phyloP scores from a whole-genome alignment of 1,140 invertebrate genomes.

The Rhopalosiphum maidis region DNA sequence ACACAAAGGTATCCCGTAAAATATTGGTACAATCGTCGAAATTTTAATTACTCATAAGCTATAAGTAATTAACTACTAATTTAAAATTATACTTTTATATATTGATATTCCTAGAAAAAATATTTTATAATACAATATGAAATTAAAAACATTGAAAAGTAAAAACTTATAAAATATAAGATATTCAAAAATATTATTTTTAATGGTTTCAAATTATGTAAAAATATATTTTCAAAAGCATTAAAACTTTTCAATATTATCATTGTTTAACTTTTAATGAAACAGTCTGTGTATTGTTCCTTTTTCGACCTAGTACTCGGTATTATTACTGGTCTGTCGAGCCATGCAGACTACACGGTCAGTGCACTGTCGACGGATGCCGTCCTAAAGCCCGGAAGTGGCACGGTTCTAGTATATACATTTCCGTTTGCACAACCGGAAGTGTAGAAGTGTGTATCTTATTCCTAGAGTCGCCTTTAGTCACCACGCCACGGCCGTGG shows the following conservation, averaged over 20 bases:
- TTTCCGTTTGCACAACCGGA: slow-evolving; percentile 35
- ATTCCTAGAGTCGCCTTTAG: not conserved
- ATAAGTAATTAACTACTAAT: not conserved
- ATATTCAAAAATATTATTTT: not conserved
- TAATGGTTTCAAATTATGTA: not conserved
- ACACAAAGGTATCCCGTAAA: not conserved
- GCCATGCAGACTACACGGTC: not conserved
- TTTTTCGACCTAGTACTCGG: not conserved
- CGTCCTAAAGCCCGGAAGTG: not conserved
- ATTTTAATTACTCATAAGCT: not conserved
- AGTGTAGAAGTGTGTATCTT: slow-evolving; percentile 16
- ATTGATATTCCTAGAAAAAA: not conserved
- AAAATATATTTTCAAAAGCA: not conserved
- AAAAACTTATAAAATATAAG: not conserved
- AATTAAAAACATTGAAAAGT: no score
- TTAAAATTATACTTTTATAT: not conserved
- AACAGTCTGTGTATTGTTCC: not conserved
- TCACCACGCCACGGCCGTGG: not conserved
- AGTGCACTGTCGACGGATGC: not conserved
- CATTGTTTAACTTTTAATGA: not conserved
- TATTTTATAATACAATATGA: not conserved
- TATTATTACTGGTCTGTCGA: not conserved
- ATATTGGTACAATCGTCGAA: not conserved
- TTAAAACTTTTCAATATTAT: no score
- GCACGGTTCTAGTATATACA: not conserved